Evolutionary conservation across 2,888 invertebrate genomes (phyloP).

Genomic region (Drosophila affinis): DNA sequence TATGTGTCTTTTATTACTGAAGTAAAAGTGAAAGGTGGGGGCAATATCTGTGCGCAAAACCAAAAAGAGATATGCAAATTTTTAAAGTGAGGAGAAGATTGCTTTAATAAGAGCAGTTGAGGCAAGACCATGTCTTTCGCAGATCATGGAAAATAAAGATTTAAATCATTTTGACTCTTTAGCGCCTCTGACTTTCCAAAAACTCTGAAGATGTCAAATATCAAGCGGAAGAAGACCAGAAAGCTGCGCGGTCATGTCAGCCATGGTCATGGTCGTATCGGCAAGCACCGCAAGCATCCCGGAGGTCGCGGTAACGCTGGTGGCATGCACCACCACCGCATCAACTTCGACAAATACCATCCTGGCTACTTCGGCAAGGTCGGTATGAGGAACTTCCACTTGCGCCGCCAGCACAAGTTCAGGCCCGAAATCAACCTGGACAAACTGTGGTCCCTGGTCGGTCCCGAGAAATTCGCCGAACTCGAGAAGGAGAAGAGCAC

Average conservation of each 20-base stretch:
- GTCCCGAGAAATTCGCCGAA: conserved; percentile 93
- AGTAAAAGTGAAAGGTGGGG: too few species aligned
- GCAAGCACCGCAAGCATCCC: conserved; percentile 99
- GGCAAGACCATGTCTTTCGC: too few species aligned
- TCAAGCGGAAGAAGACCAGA: conserved; percentile 97
- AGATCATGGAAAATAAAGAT: too few species aligned
- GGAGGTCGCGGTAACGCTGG: conserved; percentile 99
- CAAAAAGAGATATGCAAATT: too few species aligned
- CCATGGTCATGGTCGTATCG: conserved; percentile 99
- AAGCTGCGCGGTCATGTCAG: conserved; percentile 99
- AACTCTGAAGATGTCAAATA: too few species aligned
- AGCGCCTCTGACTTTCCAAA: too few species aligned
- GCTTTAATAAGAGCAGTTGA: too few species aligned
- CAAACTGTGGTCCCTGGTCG: conserved; percentile 98
- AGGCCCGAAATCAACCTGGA: conserved; percentile 98
- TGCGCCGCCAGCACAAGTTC: conserved; percentile 95
- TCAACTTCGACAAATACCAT: conserved; percentile 99
- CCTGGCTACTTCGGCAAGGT: conserved; percentile 99
- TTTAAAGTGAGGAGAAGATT: too few species aligned
- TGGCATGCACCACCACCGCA: conserved; percentile 99
- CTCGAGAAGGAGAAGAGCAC: conserved; percentile 91
- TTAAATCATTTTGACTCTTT: too few species aligned
- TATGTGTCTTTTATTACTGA: too few species aligned
- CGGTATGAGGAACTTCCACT: conserved; percentile 99
- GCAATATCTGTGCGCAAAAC: too few species aligned